Base-by-base conservation (phyloP, 2,113 vertebrate species). In the Clarias macrocephalus region DNA sequence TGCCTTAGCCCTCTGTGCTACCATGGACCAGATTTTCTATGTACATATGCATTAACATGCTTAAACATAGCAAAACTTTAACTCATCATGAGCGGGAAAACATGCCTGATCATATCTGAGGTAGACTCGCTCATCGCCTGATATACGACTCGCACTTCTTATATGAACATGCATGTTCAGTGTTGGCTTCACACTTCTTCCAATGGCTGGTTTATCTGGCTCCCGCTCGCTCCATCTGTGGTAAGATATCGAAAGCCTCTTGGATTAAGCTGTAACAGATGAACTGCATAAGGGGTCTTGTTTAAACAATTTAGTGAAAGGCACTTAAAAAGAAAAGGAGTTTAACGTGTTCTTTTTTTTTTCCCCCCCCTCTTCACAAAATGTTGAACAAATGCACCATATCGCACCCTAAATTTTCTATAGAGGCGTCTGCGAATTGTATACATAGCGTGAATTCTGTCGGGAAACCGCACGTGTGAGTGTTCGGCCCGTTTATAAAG, bases 211-310 rank as follows among this genome's bases (percentile, higher is more conserved):
- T 70, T 80, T 25, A 86, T 86, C 85, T 86, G 85, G 85, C 76
- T 86, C 76, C 70, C 59, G 85, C 76, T 70, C 52, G 13, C 65
- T 70, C 85, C 85, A 86, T 86, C 85, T 86, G 85, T 70, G 85
- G 85, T 70, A 57, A 68, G 52, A 86, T 70, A 80, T 59, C 11
- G 52, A 54, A 48, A n/a, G 63, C 59, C 62, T 86, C 76, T 86
- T 59, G 85, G 85, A 79, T 86, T 86, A 86, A 80, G 63, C 85
- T 57, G 48, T 33, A 86, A 86, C 85, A 86, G 85, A 86, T 59
- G 85, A 86, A 30, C 76, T 80, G 62, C 75, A 33, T 68, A 86
- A 80, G 75, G 60, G 85, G 62, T n/a, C 76, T 9, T n/a, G 63
- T 52, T 68, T 48, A 57, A 68, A 42, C 63, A 68, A 68, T 86